A percentile compares a stretch with the other conserved stretches of the same genome.
phyloP scores from a whole-genome alignment of 2,888 invertebrate genomes.

The Agrypnus murinus region DNA sequence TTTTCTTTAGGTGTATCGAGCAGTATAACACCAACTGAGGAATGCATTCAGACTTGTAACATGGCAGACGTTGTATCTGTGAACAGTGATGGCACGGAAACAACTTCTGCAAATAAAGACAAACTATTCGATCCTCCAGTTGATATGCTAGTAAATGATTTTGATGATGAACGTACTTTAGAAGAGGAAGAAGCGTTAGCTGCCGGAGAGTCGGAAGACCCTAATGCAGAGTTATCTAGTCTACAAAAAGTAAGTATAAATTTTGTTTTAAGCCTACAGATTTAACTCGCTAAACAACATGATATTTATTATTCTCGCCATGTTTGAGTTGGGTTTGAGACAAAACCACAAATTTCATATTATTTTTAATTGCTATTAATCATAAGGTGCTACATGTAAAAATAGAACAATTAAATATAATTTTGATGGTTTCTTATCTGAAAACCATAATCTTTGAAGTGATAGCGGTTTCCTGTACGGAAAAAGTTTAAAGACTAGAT shows the following conservation, averaged over 20 bases:
- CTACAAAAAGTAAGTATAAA: conserved; percentile 82
- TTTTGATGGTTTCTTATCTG: no score
- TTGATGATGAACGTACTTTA: conserved; percentile 96
- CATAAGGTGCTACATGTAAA: no score
- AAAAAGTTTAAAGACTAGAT: no score
- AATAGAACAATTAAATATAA: no score
- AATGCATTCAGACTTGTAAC: conserved; percentile 58
- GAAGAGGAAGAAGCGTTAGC: conserved; percentile 98
- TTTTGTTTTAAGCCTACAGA: no score
- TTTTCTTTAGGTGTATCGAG: conserved; percentile 21
- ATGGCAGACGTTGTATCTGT: conserved; percentile 68
- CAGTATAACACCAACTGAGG: conserved; percentile 36
- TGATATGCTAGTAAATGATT: conserved; percentile 98
- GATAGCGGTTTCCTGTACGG: no score
- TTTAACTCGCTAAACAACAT: no score
- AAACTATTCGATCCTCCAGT: conserved; percentile 91
- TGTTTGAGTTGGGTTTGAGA: no score
- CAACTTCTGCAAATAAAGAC: conserved; percentile 70
- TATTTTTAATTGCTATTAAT: no score
- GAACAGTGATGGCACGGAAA: conserved; percentile 66
- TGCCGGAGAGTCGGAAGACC: conserved; percentile 88
- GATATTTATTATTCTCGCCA: no score
- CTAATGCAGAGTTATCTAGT: conserved; percentile 90
- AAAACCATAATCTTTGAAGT: no score
- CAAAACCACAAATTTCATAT: no score